Evolutionary conservation across 2,113 vertebrate genomes (phyloP).

Genomic region (Alethe diademata): DNA sequence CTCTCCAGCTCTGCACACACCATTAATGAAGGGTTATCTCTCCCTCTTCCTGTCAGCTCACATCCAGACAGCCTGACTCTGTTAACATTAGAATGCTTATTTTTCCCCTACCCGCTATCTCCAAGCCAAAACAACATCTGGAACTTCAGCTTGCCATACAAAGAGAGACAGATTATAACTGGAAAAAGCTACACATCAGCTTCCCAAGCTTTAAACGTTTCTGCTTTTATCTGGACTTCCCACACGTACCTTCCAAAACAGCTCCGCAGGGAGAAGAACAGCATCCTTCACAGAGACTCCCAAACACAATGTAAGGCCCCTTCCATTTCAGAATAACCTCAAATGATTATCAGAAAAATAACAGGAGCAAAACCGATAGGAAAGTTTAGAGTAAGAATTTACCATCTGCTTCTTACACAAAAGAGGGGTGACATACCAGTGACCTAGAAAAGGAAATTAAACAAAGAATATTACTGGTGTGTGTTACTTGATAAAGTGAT

Average conservation of each 20-base stretch:
- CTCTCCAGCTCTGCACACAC: constrained; percentile 35
- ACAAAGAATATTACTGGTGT: constrained; percentile 14
- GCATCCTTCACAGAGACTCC: neutral
- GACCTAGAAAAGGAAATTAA: constrained; percentile 37
- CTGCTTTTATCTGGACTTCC: neutral
- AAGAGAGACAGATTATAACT: constrained; percentile 51
- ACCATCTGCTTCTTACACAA: neutral
- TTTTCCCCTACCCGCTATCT: constrained; percentile 52
- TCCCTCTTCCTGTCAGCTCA: constrained; percentile 68
- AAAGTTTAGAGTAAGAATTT: neutral
- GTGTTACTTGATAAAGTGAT: constrained; percentile 49
- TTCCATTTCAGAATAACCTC: neutral
- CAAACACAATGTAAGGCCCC: neutral
- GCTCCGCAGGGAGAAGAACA: neutral
- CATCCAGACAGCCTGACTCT: constrained; percentile 76
- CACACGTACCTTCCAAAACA: neutral
- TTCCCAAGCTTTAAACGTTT: neutral
- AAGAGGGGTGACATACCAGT: neutral
- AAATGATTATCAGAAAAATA: constrained; percentile 34
- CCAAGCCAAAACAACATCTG: constrained; percentile 80
- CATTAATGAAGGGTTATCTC: constrained; percentile 72
- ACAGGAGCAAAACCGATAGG: neutral
- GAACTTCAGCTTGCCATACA: constrained; percentile 57
- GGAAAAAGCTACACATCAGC: constrained; percentile 23
- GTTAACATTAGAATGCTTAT: constrained; percentile 69